Evolutionary conservation across 2,888 invertebrate genomes (phyloP), one percentile per base, ranked within the genome.

Genomic region (Synergus japonicus): DNA sequence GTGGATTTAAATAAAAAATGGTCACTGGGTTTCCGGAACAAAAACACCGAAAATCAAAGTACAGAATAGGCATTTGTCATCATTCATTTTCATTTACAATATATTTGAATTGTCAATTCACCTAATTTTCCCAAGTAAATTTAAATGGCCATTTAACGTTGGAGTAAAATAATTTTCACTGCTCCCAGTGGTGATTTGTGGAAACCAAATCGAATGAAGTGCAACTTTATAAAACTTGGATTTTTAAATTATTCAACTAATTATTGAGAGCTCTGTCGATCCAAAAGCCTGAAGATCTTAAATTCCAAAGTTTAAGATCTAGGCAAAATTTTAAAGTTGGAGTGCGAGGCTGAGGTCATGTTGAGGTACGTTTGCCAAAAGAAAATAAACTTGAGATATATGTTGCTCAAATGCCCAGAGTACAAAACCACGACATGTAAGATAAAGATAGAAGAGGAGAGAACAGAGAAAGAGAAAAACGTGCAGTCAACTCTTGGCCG

Each of bases 301-400:
- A 76, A 29, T 41, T 15, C 60, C n/a, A 22, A 79, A 77, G 67
- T 78, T 46, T 22, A 60, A 60, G 10, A 60, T 60, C 58, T 60
- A 8, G 18, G 8, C 49, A 49, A 5, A 64, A 37, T 13, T 37
- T 64, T 9, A 58, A 58, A 65, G 41, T 41, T 37, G 8, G 37
- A 65, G 10, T 41, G 41, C 65, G 65, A 41, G n/a, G 41, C 65
- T 29, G 65, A 65, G 41, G 41, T 65, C 65, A 65, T 65, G 15
- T 65, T 65, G 65, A 65, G 65, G 41, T 37, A n/a, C 15, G 37
- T 37, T 65, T 65, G 65, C 41, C 37, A 65, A 65, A 65, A 5
- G 65, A 65, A 65, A 65, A 65, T 65, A 65, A 65, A 41, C n/a
- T 65, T 58, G 58, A 2, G 18, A 58, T 58, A 58, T 18, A 58